Base-by-base conservation (phyloP, 1,140 invertebrate genomes). In the Anadara kagoshimensis region DNA sequence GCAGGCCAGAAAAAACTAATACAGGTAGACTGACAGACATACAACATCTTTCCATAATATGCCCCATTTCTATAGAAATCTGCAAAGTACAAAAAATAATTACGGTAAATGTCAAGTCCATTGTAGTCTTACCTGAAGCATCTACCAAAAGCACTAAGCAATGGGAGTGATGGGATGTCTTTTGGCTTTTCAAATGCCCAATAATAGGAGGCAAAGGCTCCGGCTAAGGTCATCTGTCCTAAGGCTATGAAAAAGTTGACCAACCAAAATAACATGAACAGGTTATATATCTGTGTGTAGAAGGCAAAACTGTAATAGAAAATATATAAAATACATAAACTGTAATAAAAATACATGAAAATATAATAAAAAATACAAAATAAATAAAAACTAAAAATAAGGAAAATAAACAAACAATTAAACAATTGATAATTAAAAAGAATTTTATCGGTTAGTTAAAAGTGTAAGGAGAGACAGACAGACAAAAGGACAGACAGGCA, bases 191-290 rank as follows among this genome's bases (percentile, higher is more conserved):
- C 90, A 76, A 94, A 94, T 0, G 96, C 96, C 96, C 97, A 99
- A 87, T 98, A 99, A 94, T 97, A 98, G 0, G 94, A 94, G 18
- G 97, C 91, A 87, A 93, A 93, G 1, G 92, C 90, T 22, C 93
- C 94, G 3, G 97, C 95, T 49, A 99, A 87, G 29, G 96, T 94
- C 93, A 98, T 96, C 86, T 98, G 94, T 14, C 94, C 93, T 10
- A 98, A 91, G 16, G 94, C 97, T 7, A 94, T 93, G 20, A 97
- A 92, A 86, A 99, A 99, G 88, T 95, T 97, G 80, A 94, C 91
- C 14, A 93, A 84, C 97, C 97, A 99, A 78, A 98, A 94, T 69
- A 96, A 93, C 24, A 93, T 96, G 83, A 99, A 93, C 0, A 97
- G 84, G 85, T 98, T 98, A 83, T 91, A 96, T 85, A 87, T 89